phyloP scores from a whole-genome alignment of 2,113 vertebrate species.

The Stigmatopora nigra region DNA sequence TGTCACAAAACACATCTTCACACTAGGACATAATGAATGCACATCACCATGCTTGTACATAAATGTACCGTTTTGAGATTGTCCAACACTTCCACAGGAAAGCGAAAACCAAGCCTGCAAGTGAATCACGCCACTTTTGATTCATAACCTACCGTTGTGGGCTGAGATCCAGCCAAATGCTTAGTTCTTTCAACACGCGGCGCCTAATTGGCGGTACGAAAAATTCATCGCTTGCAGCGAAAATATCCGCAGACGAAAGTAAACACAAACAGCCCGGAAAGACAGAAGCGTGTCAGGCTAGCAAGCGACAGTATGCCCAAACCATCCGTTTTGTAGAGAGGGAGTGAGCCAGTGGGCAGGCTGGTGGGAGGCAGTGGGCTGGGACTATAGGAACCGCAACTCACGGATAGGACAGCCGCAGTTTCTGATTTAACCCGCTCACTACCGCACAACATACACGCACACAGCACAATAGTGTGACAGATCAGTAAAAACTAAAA shows the following conservation, averaged over 20 bases:
- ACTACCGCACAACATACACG: slow-evolving; percentile 22
- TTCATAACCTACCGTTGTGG: background rate
- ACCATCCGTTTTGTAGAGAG: slow-evolving; percentile 10
- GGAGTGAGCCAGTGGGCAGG: slow-evolving; percentile 18
- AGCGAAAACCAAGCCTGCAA: background rate
- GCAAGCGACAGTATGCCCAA: slow-evolving; percentile 38
- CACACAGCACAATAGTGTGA: too few relatives aligned
- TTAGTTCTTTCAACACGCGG: background rate
- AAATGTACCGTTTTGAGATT: background rate
- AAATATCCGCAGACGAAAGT: background rate
- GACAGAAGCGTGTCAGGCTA: slow-evolving; percentile 40
- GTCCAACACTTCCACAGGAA: background rate
- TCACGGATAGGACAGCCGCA: slow-evolving; percentile 48
- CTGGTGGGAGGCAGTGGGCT: slow-evolving; percentile 38
- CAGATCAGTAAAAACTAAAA: too few relatives aligned
- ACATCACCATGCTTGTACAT: background rate
- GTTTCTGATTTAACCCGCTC: slow-evolving; percentile 55
- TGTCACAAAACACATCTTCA: background rate
- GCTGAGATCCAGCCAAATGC: background rate
- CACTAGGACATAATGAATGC: background rate
- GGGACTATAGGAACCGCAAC: slow-evolving; percentile 25
- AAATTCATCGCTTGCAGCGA: background rate
- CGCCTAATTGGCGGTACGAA: background rate
- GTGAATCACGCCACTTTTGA: background rate
- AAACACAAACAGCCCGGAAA: background rate